A percentile compares a stretch with the other conserved stretches of the same genome.
These are phyloP conservation scores for Eonycteris spelaea DNA, from an alignment of 2,113 vertebrate genomes.

Conservation along the genomic window DNA sequence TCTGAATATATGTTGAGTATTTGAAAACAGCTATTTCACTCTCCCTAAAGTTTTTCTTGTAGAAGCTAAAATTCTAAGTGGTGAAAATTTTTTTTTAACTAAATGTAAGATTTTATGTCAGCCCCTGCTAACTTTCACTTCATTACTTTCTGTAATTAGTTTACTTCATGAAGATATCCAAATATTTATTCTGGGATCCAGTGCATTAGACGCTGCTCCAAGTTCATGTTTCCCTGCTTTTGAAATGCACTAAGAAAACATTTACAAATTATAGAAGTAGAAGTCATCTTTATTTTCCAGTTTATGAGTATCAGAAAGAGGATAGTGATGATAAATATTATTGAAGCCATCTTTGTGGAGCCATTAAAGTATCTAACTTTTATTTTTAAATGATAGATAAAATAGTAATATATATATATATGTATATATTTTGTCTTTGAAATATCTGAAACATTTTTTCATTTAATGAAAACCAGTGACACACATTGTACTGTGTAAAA, in stretches of 20 bases:
- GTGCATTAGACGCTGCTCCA: background rate
- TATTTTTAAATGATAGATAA: background rate
- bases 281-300: background rate
- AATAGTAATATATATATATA: background rate
- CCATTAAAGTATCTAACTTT: background rate
- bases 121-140: background rate
- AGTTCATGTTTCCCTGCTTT: background rate
- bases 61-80: background rate
- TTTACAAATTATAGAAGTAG: background rate
- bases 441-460: background rate
- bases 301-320: constrained; percentile 9
- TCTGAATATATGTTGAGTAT: background rate
- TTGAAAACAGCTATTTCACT: constrained; percentile 2
- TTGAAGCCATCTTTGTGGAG: background rate
- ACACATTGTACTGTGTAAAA: background rate
- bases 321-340: background rate
- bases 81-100: background rate
- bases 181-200: background rate
- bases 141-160: background rate
- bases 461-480: constrained; percentile 10
- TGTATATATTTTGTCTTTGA: background rate
- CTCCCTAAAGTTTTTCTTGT: background rate
- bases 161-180: background rate
- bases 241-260: background rate
- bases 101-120: background rate